Base-by-base conservation (phyloP, 30 jellyfish, hydroid and myxozoan genomes). In the Aurelia sp. region DNA sequence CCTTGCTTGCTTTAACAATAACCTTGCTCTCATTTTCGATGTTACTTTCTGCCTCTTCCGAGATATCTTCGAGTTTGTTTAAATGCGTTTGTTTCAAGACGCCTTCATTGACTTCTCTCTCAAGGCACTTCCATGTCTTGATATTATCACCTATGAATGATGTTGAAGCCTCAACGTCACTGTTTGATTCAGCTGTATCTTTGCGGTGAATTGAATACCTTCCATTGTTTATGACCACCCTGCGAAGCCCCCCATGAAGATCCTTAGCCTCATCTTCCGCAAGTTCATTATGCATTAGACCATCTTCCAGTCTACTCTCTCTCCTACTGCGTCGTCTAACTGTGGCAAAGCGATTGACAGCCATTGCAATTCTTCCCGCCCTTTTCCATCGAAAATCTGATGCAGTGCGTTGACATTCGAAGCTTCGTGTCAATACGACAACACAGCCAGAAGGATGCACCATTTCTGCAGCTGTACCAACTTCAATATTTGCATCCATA, bases 391-490 rank as follows among this genome's bases (percentile, higher is more conserved):
- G 76, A 6, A 12, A 15, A 12, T 31, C 44, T 12, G 82, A 69
- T n/a, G 66, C 35, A 2, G 84, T 18, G 11, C 22, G 3, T 2
- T 44, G 50, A 22, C 62, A 73, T 65, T 84, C 93, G 52, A 84
- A 84, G 31, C 93, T 71, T 55, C 93, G 61, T 35, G 93, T 84
- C 11, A 84, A 62, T 4, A 62, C 66, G 62, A 84, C 93, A 31
- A 84, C 71, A 21, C 74, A 19, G 53, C 71, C 81, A 18, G 64
- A 41, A 3, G 30, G 55, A 37, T 67, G 48, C 21, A 55, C 37
- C 86, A 84, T n/a, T 65, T 84, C 93, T 20, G 93, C 93, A 16
- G 77, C 85, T 9, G 87, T 84, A 1, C 87, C 93, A 50, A 84
- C 51, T 52, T 84, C 93, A 60, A 84, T 63, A 31, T 22, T 37